Evolutionary conservation across 2,888 invertebrate species (phyloP).

Genomic region (Xestia c-nigrum): DNA sequence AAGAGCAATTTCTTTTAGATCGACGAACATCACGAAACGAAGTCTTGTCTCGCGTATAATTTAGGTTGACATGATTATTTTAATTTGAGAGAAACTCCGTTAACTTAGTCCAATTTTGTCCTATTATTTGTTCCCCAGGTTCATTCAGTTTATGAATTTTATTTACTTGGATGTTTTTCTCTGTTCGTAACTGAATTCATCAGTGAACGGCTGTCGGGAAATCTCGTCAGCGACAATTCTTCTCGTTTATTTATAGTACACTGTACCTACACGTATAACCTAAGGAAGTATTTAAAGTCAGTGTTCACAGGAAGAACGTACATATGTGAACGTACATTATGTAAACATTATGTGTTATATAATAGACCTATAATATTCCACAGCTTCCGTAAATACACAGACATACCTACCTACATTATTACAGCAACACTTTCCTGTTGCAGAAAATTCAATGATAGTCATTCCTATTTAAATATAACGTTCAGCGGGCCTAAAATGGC

Average conservation of each 20-base stretch:
- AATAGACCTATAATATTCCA: slow-evolving; percentile 3
- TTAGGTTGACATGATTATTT: slow-evolving; percentile 36
- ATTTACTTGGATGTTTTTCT: slow-evolving; percentile 1
- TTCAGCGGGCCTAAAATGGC: no score
- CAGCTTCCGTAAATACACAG: slow-evolving; percentile 52
- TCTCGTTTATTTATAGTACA: not conserved
- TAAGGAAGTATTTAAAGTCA: slow-evolving; percentile 25
- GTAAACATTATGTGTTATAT: no score
- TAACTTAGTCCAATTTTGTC: slow-evolving; percentile 5
- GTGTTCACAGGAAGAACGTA: slow-evolving; percentile 27
- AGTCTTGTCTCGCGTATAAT: slow-evolving; percentile 21
- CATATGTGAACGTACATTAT: slow-evolving; percentile 4
- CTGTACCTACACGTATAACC: not conserved
- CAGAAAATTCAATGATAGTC: slow-evolving; percentile 19
- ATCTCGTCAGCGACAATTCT: not conserved
- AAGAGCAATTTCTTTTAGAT: not conserved
- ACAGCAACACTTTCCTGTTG: slow-evolving; percentile 45
- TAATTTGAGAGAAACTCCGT: slow-evolving; percentile 10
- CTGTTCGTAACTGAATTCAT: not conserved
- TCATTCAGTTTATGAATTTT: not conserved
- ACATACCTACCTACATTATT: slow-evolving; percentile 23
- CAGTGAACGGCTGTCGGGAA: not conserved
- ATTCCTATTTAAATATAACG: slow-evolving; percentile 14
- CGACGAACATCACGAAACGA: slow-evolving; percentile 11
- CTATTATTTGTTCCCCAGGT: not conserved